These are phyloP conservation scores for Hoplodrina blanda DNA, from an alignment of 2,888 invertebrate genomes.

Conservation along the genomic window DNA sequence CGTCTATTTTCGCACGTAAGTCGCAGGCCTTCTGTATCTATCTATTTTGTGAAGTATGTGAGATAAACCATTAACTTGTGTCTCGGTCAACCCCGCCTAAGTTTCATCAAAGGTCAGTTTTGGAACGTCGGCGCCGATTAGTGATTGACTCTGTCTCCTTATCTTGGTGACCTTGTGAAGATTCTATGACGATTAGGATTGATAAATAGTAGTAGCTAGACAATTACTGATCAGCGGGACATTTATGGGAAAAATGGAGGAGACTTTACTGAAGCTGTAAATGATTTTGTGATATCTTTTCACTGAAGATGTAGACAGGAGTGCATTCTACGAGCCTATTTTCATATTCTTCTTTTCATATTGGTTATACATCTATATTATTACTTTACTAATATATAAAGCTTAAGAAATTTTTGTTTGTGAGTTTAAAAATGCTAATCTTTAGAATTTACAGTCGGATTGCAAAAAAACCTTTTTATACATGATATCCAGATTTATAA, in stretches of 20 bases:
- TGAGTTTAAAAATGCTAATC: too few relatives aligned
- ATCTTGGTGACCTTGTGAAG: constrained; percentile 12
- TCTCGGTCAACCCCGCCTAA: constrained; percentile 28
- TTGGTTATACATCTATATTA: too few relatives aligned
- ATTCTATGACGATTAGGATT: background rate
- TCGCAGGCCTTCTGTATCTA: constrained; percentile 1
- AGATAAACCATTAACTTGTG: constrained; percentile 38
- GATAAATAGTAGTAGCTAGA: background rate
- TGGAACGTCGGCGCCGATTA: constrained; percentile 18
- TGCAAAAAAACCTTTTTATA: too few relatives aligned
- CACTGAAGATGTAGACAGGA: too few relatives aligned
- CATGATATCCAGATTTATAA: too few relatives aligned
- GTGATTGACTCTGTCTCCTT: constrained; percentile 27
- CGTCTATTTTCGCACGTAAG: background rate
- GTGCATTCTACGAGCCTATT: too few relatives aligned
- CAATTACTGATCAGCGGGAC: background rate
- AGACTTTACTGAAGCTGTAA: too few relatives aligned
- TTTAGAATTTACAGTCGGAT: too few relatives aligned
- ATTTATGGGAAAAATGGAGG: background rate
- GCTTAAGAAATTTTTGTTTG: too few relatives aligned
- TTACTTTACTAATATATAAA: too few relatives aligned
- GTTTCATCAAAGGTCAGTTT: constrained; percentile 48
- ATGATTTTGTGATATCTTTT: too few relatives aligned
- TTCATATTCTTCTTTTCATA: too few relatives aligned
- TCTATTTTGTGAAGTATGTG: background rate